These are phyloP conservation scores for Stenichneumon culpator DNA, from an alignment of 2,888 invertebrate genomes.

Conservation along the genomic window DNA sequence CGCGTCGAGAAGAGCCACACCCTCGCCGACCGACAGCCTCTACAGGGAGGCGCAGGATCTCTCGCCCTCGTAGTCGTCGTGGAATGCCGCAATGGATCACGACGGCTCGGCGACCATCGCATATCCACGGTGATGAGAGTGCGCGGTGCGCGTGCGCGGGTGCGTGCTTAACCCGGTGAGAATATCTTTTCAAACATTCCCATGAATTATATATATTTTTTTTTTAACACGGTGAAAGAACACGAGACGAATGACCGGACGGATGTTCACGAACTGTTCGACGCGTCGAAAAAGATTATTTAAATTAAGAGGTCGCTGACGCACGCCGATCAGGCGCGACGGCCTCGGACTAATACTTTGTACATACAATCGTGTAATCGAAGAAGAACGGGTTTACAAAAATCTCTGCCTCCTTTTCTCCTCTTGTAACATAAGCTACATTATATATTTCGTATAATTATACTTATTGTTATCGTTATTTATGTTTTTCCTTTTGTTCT, in stretches of 20 bases:
- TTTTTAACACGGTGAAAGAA: background rate
- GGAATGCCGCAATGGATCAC: slow-evolving; percentile 38
- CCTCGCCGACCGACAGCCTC: slow-evolving; percentile 83
- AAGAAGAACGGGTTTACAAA: slow-evolving; percentile 61
- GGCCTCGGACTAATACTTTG: slow-evolving; percentile 38
- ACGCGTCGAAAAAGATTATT: background rate
- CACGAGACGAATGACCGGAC: background rate
- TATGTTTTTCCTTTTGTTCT: slow-evolving; percentile 75
- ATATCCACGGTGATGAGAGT: slow-evolving; percentile 26
- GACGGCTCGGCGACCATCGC: slow-evolving; percentile 32
- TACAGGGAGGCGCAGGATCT: slow-evolving; percentile 83
- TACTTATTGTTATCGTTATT: slow-evolving; percentile 83
- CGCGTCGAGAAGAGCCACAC: slow-evolving; percentile 80
- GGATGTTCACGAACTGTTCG: slow-evolving; percentile 20
- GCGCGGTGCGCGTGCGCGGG: background rate
- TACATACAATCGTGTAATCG: slow-evolving; percentile 61
- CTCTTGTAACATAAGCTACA: slow-evolving; percentile 43
- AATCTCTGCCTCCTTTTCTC: slow-evolving; percentile 32
- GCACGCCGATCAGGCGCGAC: background rate
- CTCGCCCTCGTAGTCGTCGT: slow-evolving; percentile 82
- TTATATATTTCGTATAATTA: slow-evolving; percentile 79
- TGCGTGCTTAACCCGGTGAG: slow-evolving; percentile 39
- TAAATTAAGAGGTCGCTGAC: background rate
- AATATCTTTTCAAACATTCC: slow-evolving; percentile 66
- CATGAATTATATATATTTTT: slow-evolving; percentile 27